Percentiles rank a stretch among this genome's conserved stretches.
These are phyloP conservation scores for Dendrolimus kikuchii DNA, from an alignment of 1,140 invertebrate genomes.

Conservation along the genomic window DNA sequence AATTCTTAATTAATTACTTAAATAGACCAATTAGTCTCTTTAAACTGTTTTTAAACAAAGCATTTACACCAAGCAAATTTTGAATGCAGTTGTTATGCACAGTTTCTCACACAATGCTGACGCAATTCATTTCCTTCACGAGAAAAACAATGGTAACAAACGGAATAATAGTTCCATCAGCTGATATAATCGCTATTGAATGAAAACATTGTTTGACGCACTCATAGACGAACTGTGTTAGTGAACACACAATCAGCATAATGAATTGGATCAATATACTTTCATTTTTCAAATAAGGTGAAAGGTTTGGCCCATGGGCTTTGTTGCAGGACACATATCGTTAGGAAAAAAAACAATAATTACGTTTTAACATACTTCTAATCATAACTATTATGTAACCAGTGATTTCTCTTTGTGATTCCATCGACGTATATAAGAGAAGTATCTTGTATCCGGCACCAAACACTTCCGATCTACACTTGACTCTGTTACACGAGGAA, in stretches of 20 bases:
- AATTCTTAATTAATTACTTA: too few relatives aligned
- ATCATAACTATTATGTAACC: constrained; percentile 14
- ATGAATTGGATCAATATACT: constrained; percentile 1
- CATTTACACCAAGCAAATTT: too few relatives aligned
- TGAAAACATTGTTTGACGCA: neutral
- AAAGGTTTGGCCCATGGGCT: constrained; percentile 5
- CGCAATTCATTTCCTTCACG: neutral
- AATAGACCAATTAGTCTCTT: too few relatives aligned
- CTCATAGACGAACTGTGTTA: neutral
- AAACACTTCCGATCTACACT: constrained; percentile 13
- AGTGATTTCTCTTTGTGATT: constrained; percentile 16
- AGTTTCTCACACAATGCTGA: neutral
- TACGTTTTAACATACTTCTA: constrained; percentile 5
- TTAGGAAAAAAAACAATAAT: constrained; percentile 8
- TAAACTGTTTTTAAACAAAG: too few relatives aligned
- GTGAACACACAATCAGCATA: neutral
- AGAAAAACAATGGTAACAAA: neutral
- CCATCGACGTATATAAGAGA: constrained; percentile 16
- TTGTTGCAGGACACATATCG: constrained; percentile 12
- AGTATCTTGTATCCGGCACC: constrained; percentile 9
- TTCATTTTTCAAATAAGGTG: constrained; percentile 7
- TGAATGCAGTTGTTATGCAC: neutral
- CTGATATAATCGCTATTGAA: constrained; percentile 1
- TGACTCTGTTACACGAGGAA: constrained; percentile 1
- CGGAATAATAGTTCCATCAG: neutral